Conservation (phyloP, 2,797 vertebrate genomes). For the Eulemur rubriventer region DNA sequence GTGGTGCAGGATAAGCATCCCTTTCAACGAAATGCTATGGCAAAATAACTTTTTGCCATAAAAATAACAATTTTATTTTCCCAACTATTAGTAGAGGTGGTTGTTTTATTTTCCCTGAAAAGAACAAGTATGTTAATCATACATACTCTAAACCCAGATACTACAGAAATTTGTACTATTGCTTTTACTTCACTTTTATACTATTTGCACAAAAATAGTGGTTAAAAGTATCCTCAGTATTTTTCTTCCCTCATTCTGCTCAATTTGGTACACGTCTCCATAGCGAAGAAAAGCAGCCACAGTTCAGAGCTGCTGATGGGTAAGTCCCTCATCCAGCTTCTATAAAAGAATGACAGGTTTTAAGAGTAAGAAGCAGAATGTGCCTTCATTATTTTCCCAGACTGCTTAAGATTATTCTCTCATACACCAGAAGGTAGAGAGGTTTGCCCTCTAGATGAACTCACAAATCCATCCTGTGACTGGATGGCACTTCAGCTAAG, state of each 20-base stretch:
- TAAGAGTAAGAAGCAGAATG: background rate
- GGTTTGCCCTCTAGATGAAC: background rate
- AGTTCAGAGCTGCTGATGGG: background rate
- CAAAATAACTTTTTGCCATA: background rate
- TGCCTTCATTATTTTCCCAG: background rate
- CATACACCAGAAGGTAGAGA: background rate
- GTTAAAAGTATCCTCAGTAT: slow-evolving; percentile 38
- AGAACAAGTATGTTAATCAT: background rate
- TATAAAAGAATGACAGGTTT: background rate
- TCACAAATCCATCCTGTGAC: background rate
- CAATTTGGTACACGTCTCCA: background rate
- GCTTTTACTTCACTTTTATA: slow-evolving; percentile 60
- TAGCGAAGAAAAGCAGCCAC: background rate
- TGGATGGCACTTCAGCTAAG: background rate
- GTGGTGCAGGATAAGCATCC: background rate
- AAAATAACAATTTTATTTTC: background rate
- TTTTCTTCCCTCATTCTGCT: slow-evolving; percentile 20
- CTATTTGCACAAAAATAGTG: slow-evolving; percentile 64
- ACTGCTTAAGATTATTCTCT: background rate
- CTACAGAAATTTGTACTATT: background rate
- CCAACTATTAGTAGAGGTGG: background rate
- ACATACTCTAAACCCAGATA: slow-evolving; percentile 18
- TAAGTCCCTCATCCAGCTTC: background rate
- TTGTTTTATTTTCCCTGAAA: background rate
- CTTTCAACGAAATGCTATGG: background rate